phyloP scores from a whole-genome alignment of 2,888 invertebrate species.

The Ptilodon capucinus region DNA sequence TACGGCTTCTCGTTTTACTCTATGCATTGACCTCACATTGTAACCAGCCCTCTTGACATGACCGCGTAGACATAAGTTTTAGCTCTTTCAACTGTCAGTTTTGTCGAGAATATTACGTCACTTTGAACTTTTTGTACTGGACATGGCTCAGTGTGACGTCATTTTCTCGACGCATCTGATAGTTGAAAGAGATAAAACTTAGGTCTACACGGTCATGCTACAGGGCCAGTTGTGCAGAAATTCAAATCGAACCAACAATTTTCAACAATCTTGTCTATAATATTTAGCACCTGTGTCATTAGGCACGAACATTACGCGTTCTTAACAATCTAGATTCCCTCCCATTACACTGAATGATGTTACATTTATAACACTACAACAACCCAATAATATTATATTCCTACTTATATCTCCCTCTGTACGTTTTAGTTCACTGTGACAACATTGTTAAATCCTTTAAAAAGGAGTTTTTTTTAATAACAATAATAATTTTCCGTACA shows the following conservation, averaged over 20 bases:
- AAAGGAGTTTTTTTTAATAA: not conserved
- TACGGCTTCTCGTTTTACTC: no score
- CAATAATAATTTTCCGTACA: not conserved
- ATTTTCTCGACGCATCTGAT: no score
- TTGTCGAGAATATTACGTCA: no score
- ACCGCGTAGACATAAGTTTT: no score
- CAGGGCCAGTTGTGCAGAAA: not conserved
- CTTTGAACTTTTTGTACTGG: no score
- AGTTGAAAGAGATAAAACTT: no score
- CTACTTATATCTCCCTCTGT: not conserved
- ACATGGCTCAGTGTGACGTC: no score
- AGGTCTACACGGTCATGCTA: no score
- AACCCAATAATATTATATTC: not conserved
- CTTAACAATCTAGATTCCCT: slow-evolving; percentile 25
- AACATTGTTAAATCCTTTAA: not conserved
- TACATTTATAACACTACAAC: slow-evolving; percentile 8
- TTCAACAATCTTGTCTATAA: not conserved
- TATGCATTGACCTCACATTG: slow-evolving; percentile 24
- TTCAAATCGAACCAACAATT: not conserved
- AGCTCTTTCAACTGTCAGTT: no score
- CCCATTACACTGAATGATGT: slow-evolving; percentile 13
- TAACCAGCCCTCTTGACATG: slow-evolving; percentile 7
- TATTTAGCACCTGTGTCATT: slow-evolving; percentile 37
- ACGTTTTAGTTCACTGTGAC: not conserved
- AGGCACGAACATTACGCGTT: slow-evolving; percentile 34